phyloP scores from a whole-genome alignment of 2,113 vertebrate genomes.

The Cyanoramphus novaezelandiae region DNA sequence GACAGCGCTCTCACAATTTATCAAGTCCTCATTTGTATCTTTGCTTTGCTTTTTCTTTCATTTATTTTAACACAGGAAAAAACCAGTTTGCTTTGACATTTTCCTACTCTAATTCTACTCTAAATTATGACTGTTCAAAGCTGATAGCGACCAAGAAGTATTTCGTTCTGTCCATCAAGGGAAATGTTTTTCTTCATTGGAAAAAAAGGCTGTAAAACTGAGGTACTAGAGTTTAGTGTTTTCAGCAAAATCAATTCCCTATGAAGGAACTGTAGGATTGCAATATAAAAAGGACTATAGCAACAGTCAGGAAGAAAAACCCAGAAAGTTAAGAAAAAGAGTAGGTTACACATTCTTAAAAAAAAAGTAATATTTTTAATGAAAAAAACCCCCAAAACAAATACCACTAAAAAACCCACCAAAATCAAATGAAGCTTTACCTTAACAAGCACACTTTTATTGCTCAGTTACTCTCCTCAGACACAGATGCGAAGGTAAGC shows the following conservation, averaged over 20 bases:
- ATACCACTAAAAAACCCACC: background rate
- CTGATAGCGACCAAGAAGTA: background rate
- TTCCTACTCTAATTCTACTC: background rate
- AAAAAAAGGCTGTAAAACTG: background rate
- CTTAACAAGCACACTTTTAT: background rate
- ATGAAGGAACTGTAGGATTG: background rate
- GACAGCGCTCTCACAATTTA: background rate
- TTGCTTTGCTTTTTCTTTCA: background rate
- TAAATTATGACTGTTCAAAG: background rate
- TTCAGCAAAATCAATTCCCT: background rate
- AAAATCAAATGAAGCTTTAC: background rate
- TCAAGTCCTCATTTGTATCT: background rate
- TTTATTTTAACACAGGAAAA: background rate
- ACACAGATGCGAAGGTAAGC: background rate
- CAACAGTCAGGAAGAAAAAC: background rate
- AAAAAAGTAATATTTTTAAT: background rate
- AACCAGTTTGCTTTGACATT: background rate
- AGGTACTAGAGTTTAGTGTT: background rate
- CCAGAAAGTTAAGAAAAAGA: background rate
- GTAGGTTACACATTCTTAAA: background rate
- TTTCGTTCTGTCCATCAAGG: background rate
- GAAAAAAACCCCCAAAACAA: background rate
- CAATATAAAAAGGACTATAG: background rate
- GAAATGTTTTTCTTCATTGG: background rate
- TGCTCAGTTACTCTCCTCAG: background rate